Evolutionary conservation across 2,797 vertebrate species (phyloP).

Genomic region (Natrix natrix): DNA sequence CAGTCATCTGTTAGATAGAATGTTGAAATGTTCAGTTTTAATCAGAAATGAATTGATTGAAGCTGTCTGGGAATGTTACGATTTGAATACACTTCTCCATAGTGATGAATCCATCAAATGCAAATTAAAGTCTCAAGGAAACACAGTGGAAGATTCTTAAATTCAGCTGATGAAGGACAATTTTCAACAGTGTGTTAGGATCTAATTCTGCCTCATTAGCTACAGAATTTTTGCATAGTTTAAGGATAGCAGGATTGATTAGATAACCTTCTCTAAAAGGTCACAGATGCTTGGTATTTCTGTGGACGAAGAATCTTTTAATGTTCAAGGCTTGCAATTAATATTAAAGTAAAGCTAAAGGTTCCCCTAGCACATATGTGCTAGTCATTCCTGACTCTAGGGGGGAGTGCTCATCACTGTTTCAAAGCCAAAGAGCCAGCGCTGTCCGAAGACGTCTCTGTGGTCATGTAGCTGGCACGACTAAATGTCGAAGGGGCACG

Average conservation of each 20-base stretch:
- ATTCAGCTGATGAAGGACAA: neutral
- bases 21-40: neutral
- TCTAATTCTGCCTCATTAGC: neutral
- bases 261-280: neutral
- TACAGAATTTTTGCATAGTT: neutral
- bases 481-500: no score
- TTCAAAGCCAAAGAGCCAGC: no score
- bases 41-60: neutral
- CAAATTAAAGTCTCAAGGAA: conserved; percentile 14
- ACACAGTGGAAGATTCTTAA: neutral
- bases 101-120: conserved; percentile 12
- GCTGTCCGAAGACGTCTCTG: no score
- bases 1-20: neutral
- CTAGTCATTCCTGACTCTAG: no score
- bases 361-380: no score
- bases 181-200: conserved; percentile 1
- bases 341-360: neutral
- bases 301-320: neutral
- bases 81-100: conserved; percentile 1
- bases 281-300: neutral
- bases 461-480: no score
- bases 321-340: neutral
- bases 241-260: neutral
- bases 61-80: neutral
- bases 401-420: no score